Evolutionary conservation across 2,888 invertebrate species (phyloP).

Genomic region (Tenthredo scrophulariae): DNA sequence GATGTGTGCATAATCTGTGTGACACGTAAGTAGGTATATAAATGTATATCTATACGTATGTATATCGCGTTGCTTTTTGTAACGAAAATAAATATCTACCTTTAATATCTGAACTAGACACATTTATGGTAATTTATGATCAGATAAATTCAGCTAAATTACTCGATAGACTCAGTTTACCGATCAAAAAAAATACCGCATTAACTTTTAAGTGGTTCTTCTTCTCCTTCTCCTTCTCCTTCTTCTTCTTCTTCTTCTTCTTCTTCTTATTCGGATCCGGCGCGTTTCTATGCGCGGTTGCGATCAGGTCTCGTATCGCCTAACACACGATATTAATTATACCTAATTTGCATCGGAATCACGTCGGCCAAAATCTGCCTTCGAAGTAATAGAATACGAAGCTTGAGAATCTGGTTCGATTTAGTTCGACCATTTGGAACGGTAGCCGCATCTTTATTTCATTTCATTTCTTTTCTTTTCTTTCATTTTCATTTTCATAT

Average conservation of each 20-base stretch:
- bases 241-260: background rate
- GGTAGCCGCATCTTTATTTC: background rate
- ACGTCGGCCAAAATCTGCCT: background rate
- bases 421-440: background rate
- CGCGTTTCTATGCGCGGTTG: background rate
- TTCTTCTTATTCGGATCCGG: background rate
- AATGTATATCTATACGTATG: slow-evolving; percentile 6
- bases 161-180: slow-evolving; percentile 36
- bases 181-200: slow-evolving; percentile 14
- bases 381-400: background rate
- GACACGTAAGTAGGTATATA: background rate
- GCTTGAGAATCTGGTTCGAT: background rate
- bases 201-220: slow-evolving; percentile 27
- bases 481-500: no score
- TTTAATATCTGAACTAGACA: slow-evolving; percentile 52
- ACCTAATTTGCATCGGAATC: slow-evolving; percentile 5
- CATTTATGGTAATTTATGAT: slow-evolving; percentile 51
- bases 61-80: slow-evolving; percentile 6
- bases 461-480: background rate
- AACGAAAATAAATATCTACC: slow-evolving; percentile 23
- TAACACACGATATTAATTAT: background rate
- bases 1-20: background rate
- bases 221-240: background rate
- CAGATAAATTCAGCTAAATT: slow-evolving; percentile 40
- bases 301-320: background rate